phyloP scores from a whole-genome alignment of 2,113 vertebrate species.

The Channa argus region DNA sequence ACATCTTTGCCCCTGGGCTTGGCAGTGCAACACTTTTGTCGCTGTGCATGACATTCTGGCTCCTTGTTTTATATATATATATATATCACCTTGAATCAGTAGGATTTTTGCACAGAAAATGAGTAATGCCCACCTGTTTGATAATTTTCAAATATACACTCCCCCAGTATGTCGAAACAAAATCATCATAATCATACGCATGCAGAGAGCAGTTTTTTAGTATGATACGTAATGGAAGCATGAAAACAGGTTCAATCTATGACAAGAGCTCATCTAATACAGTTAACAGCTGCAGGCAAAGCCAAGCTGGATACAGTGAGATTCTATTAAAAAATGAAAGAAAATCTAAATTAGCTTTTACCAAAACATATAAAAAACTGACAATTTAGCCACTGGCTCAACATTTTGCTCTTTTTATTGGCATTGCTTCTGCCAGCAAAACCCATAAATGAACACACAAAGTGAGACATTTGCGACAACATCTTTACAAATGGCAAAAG shows the following conservation, averaged over 20 bases:
- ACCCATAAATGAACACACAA: too few species aligned
- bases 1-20: neutral
- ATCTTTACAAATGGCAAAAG: too few species aligned
- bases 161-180: neutral
- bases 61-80: too few species aligned
- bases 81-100: neutral
- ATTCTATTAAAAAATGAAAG: neutral
- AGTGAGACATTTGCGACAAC: too few species aligned
- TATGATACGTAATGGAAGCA: constrained; percentile 21
- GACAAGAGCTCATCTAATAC: constrained; percentile 10
- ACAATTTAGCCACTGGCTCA: neutral
- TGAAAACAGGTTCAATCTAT: constrained; percentile 21
- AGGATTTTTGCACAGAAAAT: neutral
- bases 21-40: neutral
- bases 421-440: neutral
- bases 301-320: neutral
- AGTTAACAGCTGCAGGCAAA: constrained; percentile 3
- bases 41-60: neutral
- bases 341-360: neutral
- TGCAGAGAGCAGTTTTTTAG: constrained; percentile 11
- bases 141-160: constrained; percentile 27
- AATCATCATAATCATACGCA: constrained; percentile 16
- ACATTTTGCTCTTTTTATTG: neutral
- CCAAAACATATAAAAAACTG: neutral
- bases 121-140: constrained; percentile 28